Evolutionary conservation across 2,888 invertebrate genomes (phyloP).

Genomic region (Zaprionus bogoriensis): DNA sequence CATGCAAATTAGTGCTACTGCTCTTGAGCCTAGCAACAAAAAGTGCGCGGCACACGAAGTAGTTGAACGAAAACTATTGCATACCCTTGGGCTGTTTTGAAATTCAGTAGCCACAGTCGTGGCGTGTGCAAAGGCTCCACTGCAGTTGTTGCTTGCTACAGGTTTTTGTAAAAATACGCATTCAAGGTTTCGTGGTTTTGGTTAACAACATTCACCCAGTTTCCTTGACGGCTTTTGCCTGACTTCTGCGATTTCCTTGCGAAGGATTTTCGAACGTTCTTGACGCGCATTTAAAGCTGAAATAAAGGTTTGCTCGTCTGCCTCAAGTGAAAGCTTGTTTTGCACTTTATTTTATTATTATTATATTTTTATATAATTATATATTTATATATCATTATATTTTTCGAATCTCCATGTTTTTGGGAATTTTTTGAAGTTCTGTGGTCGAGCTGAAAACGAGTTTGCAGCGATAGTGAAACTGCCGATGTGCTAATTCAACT

Average conservation of each 20-base stretch:
- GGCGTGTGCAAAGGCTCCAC: neutral
- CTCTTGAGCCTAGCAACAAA: neutral
- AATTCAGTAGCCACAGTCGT: slow-evolving; percentile 12
- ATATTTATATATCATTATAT: neutral
- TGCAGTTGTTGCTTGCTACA: slow-evolving; percentile 12
- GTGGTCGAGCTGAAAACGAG: slow-evolving; percentile 18
- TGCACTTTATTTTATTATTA: neutral
- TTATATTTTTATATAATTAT: neutral
- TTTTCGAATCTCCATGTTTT: neutral
- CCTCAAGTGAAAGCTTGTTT: slow-evolving; percentile 2
- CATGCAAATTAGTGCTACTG: neutral
- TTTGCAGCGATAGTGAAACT: slow-evolving; percentile 36
- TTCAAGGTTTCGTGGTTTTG: slow-evolving; percentile 36
- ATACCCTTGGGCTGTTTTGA: slow-evolving; percentile 14
- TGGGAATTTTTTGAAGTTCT: slow-evolving; percentile 2
- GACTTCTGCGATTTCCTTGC: slow-evolving; percentile 8
- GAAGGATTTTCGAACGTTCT: neutral
- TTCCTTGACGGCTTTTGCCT: slow-evolving; percentile 10
- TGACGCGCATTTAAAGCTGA: neutral
- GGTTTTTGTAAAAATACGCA: slow-evolving; percentile 24
- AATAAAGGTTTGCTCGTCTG: neutral
- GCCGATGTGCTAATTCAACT: slow-evolving; percentile 30
- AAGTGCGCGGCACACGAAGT: too few relatives aligned
- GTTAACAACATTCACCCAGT: slow-evolving; percentile 29
- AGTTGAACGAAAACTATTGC: too few relatives aligned